Base-by-base conservation (phyloP, 2,113 vertebrate genomes). In the Danionella cerebrum region DNA sequence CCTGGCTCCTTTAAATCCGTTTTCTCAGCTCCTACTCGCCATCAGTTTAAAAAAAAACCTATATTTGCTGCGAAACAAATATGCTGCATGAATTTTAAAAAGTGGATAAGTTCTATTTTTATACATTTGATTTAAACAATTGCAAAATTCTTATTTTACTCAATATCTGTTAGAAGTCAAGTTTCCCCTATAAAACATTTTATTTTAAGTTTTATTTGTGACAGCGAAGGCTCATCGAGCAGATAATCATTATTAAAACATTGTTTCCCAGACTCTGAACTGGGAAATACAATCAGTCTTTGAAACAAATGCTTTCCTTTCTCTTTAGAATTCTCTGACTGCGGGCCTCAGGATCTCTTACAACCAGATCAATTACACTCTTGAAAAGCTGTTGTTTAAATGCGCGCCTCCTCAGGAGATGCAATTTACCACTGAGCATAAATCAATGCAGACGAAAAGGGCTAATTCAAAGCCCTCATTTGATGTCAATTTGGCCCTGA, bases 401-500 rank as follows among this genome's bases (percentile, higher is more conserved):
- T n/a, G 42, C 42, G 5, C 24, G 54, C 47, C 73, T 53, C 31
- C 65, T 54, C 59, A 74, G 72, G 77, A 80, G 76, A 86, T 80
- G 83, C 81, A 87, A 83, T 87, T 87, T 87, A 82, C 81, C 77
- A 48, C 16, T 59, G 57, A 77, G 35, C 71, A 79, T 87, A 88
- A 87, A 89, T 86, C 85, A 89, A 85, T 80, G 76, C 70, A 76
- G 78, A 83, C 80, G 83, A 85, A 84, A 79, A 82, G 80, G 80
- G 82, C 85, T 87, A 86, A 88, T 88, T 88, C 86, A 83, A 79
- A 83, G 60, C 60, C 44, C 60, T 81, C 83, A 84, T 85, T 84
- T 85, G 75, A 84, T 84, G 82, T 84, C 85, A 80, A 85, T 88
- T 87, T 88, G 86, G 83, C 83, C 79, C 79, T 85, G 84, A 85